Evolutionary conservation across 2,888 invertebrate species (phyloP), one percentile per base, ranked within the genome.

Genomic region (Tryphoninae sp.): DNA sequence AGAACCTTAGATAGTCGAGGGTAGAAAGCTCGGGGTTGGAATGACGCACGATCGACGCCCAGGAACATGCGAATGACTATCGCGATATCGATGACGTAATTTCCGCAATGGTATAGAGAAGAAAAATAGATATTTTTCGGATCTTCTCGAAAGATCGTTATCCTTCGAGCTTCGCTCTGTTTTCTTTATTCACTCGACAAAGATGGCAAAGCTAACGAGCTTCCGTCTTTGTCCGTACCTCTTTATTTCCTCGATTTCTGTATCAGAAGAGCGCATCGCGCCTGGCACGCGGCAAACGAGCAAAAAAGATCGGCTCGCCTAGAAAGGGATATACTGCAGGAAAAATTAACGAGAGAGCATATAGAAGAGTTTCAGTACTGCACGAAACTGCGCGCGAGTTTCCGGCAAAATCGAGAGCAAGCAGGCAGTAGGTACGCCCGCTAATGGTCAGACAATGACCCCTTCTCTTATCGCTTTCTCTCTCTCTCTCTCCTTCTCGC

Each of bases 391-490:
- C 58, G 55, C 62, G 55, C 58, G 58, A 64, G 67, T 59, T 78
- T 59, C 19, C 53, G 59, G 72, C 49, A 49, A 59, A 65, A 51
- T 78, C 64, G 78, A 59, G 59, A 67, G 55, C 33, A 42, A 53
- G 26, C 42, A 53, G 68, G 33, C 65, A 55, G 67, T 80, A 81
- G 76, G 74, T 77, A 83, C 67, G 84, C 78, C 64, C 88, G 83
- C 86, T 89, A 88, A 89, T 88, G 88, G 87, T 85, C 85, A 81
- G 86, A 88, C 88, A 88, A 88, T 87, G 86, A 85, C 82, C 84
- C 33, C 45, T 40, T 62, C 72, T 59, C 22, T 65, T 68, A 23
- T 59, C 33, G 65, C 51, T 33, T 7, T 51, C 23, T 33, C 40
- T 53, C 64, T 33, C 51, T 11, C 69, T 59, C 49, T 58, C 65